Evolutionary conservation across 2,888 invertebrate species (phyloP), one percentile per base, ranked within the genome.

Genomic region (Heterodera filipjevi): DNA sequence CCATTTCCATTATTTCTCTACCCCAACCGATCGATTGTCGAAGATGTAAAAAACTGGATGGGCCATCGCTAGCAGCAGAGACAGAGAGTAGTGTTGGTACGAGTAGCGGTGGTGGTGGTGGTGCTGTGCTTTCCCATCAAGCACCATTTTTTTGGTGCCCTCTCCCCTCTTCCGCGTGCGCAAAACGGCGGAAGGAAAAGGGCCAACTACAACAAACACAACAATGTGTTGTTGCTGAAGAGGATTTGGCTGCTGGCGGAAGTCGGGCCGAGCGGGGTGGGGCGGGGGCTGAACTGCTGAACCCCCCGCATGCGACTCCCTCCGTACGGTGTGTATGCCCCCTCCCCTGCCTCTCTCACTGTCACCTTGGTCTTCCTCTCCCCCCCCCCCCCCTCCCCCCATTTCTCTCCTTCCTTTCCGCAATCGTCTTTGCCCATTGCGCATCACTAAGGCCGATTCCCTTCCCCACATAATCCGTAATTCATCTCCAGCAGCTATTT

Each of bases 201-300:
- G 59, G 27, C 59, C 59, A 59, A 59, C n/a, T 14, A 59, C 27
- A n/a, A 27, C 59, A 59, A 3, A 59, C n/a, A n/a, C n/a, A n/a
- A n/a, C 19, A 14, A 49, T 49, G 14, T 59, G 59, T 59, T 59
- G n/a, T n/a, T 59, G 59, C 10, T 59, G 27, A 22, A 59, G 59
- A 22, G 8, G 59, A 27, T 49, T 49, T 49, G 59, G 59, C 10
- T 6, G n/a, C 8, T 6, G n/a, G 59, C 1, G n/a, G 10, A 59
- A 59, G 59, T 27, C 59, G 27, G 59, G 59, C 59, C 59, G 59
- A n/a, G 16, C 59, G 59, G 39, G 12, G n/a, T n/a, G 39, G 39
- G 59, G 59, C 59, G 59, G 59, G n/a, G 59, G 59, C 59, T 59
- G 59, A 59, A 59, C 59, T 49, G 46, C 59, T 49, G 46, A 49